These are phyloP conservation scores for Zalophus californianus DNA, from an alignment of 2,797 vertebrate species.

Conservation along the genomic window DNA sequence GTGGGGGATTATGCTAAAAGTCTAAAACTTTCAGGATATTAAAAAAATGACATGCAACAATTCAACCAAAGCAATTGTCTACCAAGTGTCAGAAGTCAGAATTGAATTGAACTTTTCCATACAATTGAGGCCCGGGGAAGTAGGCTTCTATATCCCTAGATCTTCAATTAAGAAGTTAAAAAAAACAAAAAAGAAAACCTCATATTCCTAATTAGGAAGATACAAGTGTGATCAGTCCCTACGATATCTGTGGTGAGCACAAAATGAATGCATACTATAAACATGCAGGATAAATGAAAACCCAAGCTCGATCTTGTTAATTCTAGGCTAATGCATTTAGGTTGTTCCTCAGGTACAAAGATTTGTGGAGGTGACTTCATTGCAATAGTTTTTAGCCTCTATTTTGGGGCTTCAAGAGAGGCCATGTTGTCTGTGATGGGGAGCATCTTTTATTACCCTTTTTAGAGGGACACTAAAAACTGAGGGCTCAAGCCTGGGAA, in stretches of 20 bases:
- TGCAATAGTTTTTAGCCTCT: not conserved
- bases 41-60: not conserved
- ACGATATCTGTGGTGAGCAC: not conserved
- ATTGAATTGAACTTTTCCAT: not conserved
- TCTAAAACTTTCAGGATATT: slow-evolving; percentile 7
- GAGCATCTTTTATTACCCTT: not conserved
- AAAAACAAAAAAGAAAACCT: not conserved
- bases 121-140: not conserved
- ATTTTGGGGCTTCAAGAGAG: not conserved
- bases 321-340: not conserved
- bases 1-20: not conserved
- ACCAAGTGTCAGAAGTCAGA: not conserved
- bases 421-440: not conserved
- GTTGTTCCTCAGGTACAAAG: not conserved
- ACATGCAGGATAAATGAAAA: not conserved
- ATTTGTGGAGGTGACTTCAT: not conserved
- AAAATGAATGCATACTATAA: not conserved
- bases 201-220: not conserved
- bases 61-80: not conserved
- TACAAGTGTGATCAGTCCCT: not conserved
- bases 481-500: not conserved
- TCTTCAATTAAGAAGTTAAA: not conserved
- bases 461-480: not conserved
- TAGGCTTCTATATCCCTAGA: not conserved
- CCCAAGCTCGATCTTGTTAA: not conserved